Evolutionary conservation across 2,113 vertebrate genomes (phyloP).

Genomic region (Carollia perspicillata): DNA sequence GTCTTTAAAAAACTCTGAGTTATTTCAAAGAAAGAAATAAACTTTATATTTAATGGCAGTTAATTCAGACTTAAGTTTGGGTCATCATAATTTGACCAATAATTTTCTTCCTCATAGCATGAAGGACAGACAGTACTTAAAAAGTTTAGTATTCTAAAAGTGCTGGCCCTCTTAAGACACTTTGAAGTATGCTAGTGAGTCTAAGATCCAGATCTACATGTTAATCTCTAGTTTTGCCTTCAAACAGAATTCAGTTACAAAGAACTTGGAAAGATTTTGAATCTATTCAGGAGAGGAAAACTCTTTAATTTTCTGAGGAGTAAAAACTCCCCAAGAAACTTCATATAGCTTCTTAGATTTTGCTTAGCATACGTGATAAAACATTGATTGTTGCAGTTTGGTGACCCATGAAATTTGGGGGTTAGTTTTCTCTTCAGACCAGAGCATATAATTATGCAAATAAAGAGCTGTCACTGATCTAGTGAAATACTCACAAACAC

Average conservation of each 20-base stretch:
- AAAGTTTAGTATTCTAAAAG: conserved; percentile 66
- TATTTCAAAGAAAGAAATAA: conserved; percentile 47
- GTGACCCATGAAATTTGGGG: conserved; percentile 99
- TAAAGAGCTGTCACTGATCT: conserved; percentile 99
- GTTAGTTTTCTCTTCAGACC: conserved; percentile 99
- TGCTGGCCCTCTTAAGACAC: conserved; percentile 74
- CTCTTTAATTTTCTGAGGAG: conserved; percentile 87
- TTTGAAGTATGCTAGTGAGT: conserved; percentile 79
- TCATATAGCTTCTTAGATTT: conserved; percentile 91
- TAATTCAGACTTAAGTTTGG: conserved; percentile 36
- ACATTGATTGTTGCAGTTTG: conserved; percentile 99
- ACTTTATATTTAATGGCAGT: conserved; percentile 27
- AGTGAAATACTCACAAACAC: conserved; percentile 90
- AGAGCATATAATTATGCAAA: conserved; percentile 99
- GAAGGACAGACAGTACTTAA: conserved; percentile 43
- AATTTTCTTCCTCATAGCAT: conserved; percentile 38
- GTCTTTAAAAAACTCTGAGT: conserved; percentile 27
- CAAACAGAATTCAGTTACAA: conserved; percentile 85
- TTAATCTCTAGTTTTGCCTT: conserved; percentile 85
- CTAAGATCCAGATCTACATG: conserved; percentile 79
- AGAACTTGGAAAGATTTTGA: conserved; percentile 84
- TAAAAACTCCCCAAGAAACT: conserved; percentile 89
- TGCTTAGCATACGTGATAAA: conserved; percentile 96
- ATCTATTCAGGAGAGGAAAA: conserved; percentile 82
- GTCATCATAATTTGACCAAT: conserved; percentile 39